A percentile compares a stretch with the other conserved stretches of the same genome.
phyloP scores from a whole-genome alignment of 2,113 vertebrate genomes.

The Datnioides undecimradiatus region DNA sequence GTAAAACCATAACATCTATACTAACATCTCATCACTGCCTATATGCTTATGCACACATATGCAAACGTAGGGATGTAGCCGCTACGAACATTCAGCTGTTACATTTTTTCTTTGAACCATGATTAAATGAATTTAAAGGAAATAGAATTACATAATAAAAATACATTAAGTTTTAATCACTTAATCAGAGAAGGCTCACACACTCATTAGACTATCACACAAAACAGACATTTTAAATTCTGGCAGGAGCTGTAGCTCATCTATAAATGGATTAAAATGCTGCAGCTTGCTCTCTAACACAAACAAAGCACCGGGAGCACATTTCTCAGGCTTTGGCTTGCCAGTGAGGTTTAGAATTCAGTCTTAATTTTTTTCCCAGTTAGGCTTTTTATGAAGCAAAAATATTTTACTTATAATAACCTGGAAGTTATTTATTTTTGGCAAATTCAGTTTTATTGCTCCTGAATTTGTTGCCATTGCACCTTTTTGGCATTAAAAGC shows the following conservation, averaged over 20 bases:
- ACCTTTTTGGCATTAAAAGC: too few species aligned
- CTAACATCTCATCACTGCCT: background rate
- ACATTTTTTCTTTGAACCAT: background rate
- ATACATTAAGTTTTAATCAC: too few species aligned
- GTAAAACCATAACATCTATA: conserved; percentile 45
- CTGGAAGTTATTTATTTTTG: background rate
- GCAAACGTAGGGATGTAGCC: background rate
- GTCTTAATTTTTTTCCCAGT: background rate
- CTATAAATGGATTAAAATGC: background rate
- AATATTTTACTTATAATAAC: background rate
- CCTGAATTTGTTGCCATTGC: background rate
- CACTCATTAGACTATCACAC: background rate
- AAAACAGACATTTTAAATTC: conserved; percentile 2
- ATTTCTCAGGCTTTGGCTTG: background rate
- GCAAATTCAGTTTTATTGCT: background rate
- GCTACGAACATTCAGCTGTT: background rate
- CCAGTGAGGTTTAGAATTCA: background rate
- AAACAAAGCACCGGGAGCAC: background rate
- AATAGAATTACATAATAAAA: background rate
- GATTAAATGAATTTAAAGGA: background rate
- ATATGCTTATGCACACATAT: background rate
- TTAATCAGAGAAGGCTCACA: too few species aligned
- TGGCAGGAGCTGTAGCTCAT: background rate
- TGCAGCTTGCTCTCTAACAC: background rate
- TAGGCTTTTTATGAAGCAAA: background rate